Evolutionary conservation across 2,888 invertebrate species (phyloP).

Genomic region (Eulithis prunata): DNA sequence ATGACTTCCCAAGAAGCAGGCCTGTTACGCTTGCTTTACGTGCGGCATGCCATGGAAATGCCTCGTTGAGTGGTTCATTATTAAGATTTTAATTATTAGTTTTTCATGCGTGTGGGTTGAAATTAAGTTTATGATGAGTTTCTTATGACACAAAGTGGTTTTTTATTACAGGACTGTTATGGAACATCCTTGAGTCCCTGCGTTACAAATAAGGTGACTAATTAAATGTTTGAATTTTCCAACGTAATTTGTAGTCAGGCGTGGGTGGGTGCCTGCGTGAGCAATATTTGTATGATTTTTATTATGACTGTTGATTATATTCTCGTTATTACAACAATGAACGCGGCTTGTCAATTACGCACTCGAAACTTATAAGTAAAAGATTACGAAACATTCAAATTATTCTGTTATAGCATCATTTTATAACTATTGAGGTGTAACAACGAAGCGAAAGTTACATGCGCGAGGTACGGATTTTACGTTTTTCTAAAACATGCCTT

Average conservation of each 20-base stretch:
- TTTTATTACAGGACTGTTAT: constrained; percentile 74
- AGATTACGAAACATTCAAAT: constrained; percentile 13
- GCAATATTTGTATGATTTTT: constrained; percentile 61
- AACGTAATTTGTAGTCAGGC: constrained; percentile 65
- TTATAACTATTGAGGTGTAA: constrained; percentile 56
- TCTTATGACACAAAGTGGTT: constrained; percentile 74
- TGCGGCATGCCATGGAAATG: constrained; percentile 8
- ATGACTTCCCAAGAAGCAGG: neutral
- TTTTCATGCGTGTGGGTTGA: constrained; percentile 74
- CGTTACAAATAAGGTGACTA: constrained; percentile 74
- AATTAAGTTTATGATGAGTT: constrained; percentile 78
- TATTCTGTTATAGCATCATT: constrained; percentile 46
- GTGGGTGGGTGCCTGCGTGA: constrained; percentile 72
- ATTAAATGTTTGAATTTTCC: constrained; percentile 80
- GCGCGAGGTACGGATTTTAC: constrained; percentile 53
- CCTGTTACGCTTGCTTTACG: neutral
- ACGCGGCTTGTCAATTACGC: neutral
- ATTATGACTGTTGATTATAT: constrained; percentile 43
- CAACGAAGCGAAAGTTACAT: constrained; percentile 68
- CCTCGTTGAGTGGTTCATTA: constrained; percentile 7
- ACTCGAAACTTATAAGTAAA: constrained; percentile 4
- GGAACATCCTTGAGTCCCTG: constrained; percentile 75
- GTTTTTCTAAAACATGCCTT: constrained; percentile 57
- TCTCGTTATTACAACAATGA: constrained; percentile 25
- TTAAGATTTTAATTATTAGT: constrained; percentile 53